phyloP scores from a whole-genome alignment of 2,888 invertebrate genomes.

The Catocala fraxini region DNA sequence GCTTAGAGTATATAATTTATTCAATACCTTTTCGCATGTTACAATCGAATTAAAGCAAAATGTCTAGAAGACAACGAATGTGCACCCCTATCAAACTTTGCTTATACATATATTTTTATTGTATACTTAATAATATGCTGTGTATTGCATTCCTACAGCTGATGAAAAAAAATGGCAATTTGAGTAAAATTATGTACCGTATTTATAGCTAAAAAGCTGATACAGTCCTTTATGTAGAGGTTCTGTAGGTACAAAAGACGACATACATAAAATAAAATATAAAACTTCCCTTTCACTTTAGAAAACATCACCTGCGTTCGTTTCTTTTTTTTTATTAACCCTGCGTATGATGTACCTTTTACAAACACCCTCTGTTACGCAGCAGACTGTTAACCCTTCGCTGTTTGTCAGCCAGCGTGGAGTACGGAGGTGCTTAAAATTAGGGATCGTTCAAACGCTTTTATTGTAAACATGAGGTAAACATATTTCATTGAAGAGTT shows the following conservation, averaged over 20 bases:
- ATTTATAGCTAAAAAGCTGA: too few species aligned
- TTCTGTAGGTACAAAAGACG: slow-evolving; percentile 9
- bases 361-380: slow-evolving; percentile 73
- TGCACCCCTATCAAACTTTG: too few species aligned
- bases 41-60: too few species aligned
- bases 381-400: slow-evolving; percentile 83
- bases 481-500: slow-evolving; percentile 45
- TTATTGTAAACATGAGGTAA: slow-evolving; percentile 64
- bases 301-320: slow-evolving; percentile 47
- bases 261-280: slow-evolving; percentile 31
- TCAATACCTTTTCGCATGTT: too few species aligned
- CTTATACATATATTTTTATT: too few species aligned
- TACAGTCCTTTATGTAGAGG: too few species aligned
- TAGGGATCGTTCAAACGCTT: slow-evolving; percentile 65
- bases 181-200: too few species aligned
- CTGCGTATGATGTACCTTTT: slow-evolving; percentile 65
- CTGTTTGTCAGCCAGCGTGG: slow-evolving; percentile 74
- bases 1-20: too few species aligned
- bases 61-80: too few species aligned
- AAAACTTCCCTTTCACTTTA: slow-evolving; percentile 40
- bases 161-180: too few species aligned
- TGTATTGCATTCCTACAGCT: too few species aligned
- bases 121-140: too few species aligned
- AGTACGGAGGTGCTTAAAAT: slow-evolving; percentile 64
- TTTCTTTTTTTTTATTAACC: slow-evolving; percentile 68